phyloP scores from a whole-genome alignment of 2,888 invertebrate genomes.

The Phortica magna region DNA sequence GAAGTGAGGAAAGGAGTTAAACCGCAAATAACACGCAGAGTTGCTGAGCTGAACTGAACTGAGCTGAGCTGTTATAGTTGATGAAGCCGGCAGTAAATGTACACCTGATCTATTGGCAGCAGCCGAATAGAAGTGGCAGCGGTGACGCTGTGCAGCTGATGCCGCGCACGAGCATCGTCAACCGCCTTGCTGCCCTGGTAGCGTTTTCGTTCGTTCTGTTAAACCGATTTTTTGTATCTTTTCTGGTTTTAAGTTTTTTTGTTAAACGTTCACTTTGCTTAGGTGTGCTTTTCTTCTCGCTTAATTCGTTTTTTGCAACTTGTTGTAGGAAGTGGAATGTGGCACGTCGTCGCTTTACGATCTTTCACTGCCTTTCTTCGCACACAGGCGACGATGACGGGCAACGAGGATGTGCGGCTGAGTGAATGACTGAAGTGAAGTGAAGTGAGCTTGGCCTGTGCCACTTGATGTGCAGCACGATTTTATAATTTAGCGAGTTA shows the following conservation, averaged over 20 bases:
- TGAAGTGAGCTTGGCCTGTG: conserved; percentile 23
- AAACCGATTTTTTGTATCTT: conserved; percentile 17
- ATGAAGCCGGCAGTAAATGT: conserved; percentile 33
- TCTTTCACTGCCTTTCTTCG: conserved; percentile 30
- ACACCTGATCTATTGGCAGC: conserved; percentile 39
- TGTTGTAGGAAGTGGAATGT: conserved; percentile 37
- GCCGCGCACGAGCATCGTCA: conserved; percentile 24
- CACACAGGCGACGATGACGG: neutral
- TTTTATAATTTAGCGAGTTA: conserved; percentile 23
- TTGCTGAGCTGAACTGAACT: neutral
- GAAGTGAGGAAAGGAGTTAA: conserved; percentile 9
- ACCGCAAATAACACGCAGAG: neutral
- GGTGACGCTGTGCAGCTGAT: conserved; percentile 21
- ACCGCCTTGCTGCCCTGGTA: conserved; percentile 14
- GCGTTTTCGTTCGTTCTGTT: conserved; percentile 30
- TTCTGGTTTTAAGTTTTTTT: neutral
- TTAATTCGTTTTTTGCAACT: conserved; percentile 19
- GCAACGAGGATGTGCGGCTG: conserved; percentile 25
- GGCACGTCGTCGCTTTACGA: conserved; percentile 31
- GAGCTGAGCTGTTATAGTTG: conserved; percentile 4
- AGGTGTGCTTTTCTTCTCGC: neutral
- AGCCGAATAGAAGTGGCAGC: conserved; percentile 3
- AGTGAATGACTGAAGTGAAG: neutral
- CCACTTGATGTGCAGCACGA: conserved; percentile 33
- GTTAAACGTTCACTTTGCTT: conserved; percentile 2